Percentiles rank a stretch among this genome's conserved stretches.
Evolutionary conservation across 2,888 invertebrate species (phyloP).

Genomic region (Amblyteles armatorius): DNA sequence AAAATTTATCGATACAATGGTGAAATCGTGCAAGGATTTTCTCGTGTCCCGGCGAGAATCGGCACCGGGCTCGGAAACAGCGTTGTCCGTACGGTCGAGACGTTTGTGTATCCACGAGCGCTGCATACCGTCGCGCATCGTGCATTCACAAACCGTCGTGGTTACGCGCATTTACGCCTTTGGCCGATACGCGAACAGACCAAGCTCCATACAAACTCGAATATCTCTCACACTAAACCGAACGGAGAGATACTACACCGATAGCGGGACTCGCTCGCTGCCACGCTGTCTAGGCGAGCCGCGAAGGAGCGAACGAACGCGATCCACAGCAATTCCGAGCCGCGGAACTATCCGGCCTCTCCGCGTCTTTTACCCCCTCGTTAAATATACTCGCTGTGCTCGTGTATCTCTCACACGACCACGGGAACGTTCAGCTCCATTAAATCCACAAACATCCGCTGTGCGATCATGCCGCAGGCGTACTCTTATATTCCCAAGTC

Average conservation of each 20-base stretch:
- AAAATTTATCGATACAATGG: background rate
- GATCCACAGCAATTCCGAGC: slow-evolving; percentile 50
- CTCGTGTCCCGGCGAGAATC: slow-evolving; percentile 38
- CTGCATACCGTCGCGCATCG: slow-evolving; percentile 32
- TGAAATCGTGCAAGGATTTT: slow-evolving; percentile 9
- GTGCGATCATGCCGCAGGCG: background rate
- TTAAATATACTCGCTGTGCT: slow-evolving; percentile 22
- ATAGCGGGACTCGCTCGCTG: slow-evolving; percentile 74
- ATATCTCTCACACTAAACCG: background rate
- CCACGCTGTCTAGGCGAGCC: slow-evolving; percentile 73
- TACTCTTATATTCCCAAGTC: background rate
- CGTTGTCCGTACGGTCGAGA: slow-evolving; percentile 16
- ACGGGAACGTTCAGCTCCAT: slow-evolving; percentile 20
- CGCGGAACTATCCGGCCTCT: slow-evolving; percentile 11
- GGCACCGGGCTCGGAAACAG: slow-evolving; percentile 52
- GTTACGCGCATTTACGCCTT: slow-evolving; percentile 60
- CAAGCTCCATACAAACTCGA: slow-evolving; percentile 34
- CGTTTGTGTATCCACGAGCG: slow-evolving; percentile 33
- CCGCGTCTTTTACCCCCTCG: slow-evolving; percentile 42
- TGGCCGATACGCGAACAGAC: slow-evolving; percentile 61
- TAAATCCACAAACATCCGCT: slow-evolving; percentile 18
- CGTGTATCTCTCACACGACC: background rate
- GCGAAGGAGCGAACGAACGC: slow-evolving; percentile 35
- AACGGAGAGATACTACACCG: slow-evolving; percentile 45
- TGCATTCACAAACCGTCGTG: slow-evolving; percentile 58